Evolutionary conservation across 2,888 invertebrate genomes (phyloP), one percentile per base, ranked within the genome.

Genomic region (Lepidocyrtinus sp.): DNA sequence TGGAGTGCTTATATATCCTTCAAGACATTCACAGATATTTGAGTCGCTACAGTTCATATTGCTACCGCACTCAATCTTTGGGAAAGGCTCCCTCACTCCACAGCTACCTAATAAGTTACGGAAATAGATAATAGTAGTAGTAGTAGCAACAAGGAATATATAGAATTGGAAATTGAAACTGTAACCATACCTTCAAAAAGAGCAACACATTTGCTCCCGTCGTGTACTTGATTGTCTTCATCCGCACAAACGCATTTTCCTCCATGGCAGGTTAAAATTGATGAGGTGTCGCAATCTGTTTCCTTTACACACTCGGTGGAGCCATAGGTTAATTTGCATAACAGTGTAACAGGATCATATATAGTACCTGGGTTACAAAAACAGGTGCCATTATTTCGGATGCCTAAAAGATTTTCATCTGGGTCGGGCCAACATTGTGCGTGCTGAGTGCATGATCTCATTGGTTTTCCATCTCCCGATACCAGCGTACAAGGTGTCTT

Each of bases 241-340:
- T 64, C 25, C 25, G 55, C 19, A 25, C 81, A 81, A 2, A 62
- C 36, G 45, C 81, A 81, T 19, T 22, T 27, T 17, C 75, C 81
- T 22, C 24, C 62, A 5, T 22, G 46, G 17, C 81, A 81, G 0
- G 64, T 75, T 15, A 81, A 50, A 0, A 55, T 50, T 15, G 26
- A 22, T 0, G 12, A 0, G 0, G 26, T 9, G 24, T 75, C 50
- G 46, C 81, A 81, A 5, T 76, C 24, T 0, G 64, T 59, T n/a
- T 46, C 64, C 0, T 3, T 9, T 36, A 27, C 19, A 17, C 71
- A 71, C 24, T 24, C 27, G 1, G 15, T 27, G 0, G 69, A 69
- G 3, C 63, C 75, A 27, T 46, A 21, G 0, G 1, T 26, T 0
- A 75, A 27, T 21, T 63, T 75, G 25, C 75, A 75, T 1, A 45